Evolutionary conservation across 2,888 invertebrate genomes (phyloP), one percentile per base, ranked within the genome.

Genomic region (Odontothrips loti): DNA sequence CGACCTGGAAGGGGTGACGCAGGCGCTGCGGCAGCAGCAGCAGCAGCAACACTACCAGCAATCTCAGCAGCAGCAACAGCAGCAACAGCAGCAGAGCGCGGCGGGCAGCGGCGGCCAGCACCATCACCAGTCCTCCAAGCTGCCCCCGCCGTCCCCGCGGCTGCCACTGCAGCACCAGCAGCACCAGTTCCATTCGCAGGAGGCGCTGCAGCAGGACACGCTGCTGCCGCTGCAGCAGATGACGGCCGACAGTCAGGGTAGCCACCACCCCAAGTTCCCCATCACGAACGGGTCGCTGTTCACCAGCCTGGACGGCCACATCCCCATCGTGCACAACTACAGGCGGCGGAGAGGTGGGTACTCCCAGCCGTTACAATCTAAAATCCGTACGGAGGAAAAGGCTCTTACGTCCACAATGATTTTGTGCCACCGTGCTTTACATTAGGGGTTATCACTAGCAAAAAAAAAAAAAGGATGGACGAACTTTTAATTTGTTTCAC

Each of bases 271-370:
- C 23, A 75, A 75, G 84, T 90, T 91, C 85, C 91, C 91, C 11
- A 88, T 91, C 83, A 90, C 90, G 29, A 90, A 90, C 84, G 90
- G 90, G 75, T 91, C 90, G 12, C 84, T 86, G 80, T 86, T 86
- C 82, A 85, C 86, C 17, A 85, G 85, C 23, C 87, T 90, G 78
- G 90, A 90, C 84, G 90, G 90, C 12, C 86, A 90, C 82, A 86
- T 90, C 83, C 90, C 90, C 81, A 89, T 89, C 29, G 87, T 89
- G 68, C 89, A 89, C 82, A 89, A 89, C 84, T 89, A 89, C 84
- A 85, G 89, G 81, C 84, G 89, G 83, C 87, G 87, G 82, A 86
- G 86, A 84, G 87, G 88, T 82, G 23, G 10, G 48, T 23, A 20
- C 47, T 17, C 34, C 34, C 51, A 51, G 51, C 17, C 17, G 11